Base-by-base conservation (phyloP, 2,113 vertebrate species). In the Burhinus oedicnemus region DNA sequence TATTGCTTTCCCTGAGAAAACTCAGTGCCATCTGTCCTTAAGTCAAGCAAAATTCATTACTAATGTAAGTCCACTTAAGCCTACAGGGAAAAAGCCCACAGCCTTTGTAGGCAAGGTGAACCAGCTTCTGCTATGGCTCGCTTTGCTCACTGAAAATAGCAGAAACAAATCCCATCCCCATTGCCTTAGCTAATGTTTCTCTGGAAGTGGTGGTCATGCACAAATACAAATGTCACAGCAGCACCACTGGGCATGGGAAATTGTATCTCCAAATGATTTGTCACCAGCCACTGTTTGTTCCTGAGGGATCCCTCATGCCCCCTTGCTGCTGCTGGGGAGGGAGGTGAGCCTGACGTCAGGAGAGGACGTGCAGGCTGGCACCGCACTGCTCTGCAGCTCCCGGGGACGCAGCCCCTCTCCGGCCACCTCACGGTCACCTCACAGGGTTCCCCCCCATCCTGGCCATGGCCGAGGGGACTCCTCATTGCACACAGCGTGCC, bases 261-360 rank as follows among this genome's bases (percentile, higher is more conserved):
- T 11, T 6, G 5, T 47, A 42, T 57, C 26, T 83, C 25, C 23
- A 74, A 77, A 69, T 0, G 4, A 72, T 69, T 83, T 83, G 25
- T 36, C 36, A 27, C 20, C 68, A 74, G 16, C 6, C 18, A 30
- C 12, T 17, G 6, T 11, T 62, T 81, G 5, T 6, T 94, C 10
- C 26, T 58, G 25, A 34, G 45, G 7, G 8, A 57, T 40, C 20
- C 3, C 52, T 66, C 0, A 0, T 36, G 11, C 5, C 25, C 15
- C 5, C 1, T 9, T 30, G 8, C 16, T 65, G 32, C 27, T 74
- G 25, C 22, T 18, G 26, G 11, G 13, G 30, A 12, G 13, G 20
- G 45, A 42, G 15, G 7, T 0, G 0, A 3, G 0, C 6, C 26
- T 14, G 18, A 2, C 2, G 38, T 51, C 2, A 23, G n/a, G 36